Conservation (phyloP, 2,888 invertebrate species). For the Papilio demoleus region DNA sequence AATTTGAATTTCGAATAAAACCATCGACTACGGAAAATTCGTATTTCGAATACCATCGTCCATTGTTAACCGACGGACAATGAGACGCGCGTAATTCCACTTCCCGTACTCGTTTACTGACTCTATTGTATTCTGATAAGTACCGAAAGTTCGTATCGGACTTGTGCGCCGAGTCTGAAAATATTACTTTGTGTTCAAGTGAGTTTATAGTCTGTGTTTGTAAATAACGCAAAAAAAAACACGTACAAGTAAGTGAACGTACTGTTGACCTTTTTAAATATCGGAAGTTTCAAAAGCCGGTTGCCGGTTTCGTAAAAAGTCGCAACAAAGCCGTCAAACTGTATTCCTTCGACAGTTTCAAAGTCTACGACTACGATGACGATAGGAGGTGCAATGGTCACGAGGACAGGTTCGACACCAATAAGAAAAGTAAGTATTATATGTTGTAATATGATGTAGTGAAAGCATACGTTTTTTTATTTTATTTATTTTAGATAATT, state of each 20-base stretch:
- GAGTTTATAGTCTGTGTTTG: conserved; percentile 40
- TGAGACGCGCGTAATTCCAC: conserved; percentile 67
- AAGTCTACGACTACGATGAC: conserved; percentile 80
- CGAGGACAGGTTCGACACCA: conserved; percentile 73
- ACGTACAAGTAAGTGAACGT: conserved; percentile 25
- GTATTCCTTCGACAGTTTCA: conserved; percentile 82
- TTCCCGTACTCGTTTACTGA: conserved; percentile 60
- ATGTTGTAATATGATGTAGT: conserved; percentile 23
- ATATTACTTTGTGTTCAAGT: conserved; percentile 39
- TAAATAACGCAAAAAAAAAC: conserved; percentile 23
- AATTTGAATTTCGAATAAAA: conserved; percentile 51
- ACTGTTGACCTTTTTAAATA: conserved; percentile 40
- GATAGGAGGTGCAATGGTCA: conserved; percentile 72
- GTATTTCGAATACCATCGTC: conserved; percentile 45
- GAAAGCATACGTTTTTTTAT: not conserved
- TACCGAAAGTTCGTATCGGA: conserved; percentile 51
- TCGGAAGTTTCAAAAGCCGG: conserved; percentile 41
- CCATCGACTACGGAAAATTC: conserved; percentile 51
- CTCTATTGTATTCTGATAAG: conserved; percentile 63
- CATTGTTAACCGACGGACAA: conserved; percentile 68
- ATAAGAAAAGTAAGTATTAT: conserved; percentile 74
- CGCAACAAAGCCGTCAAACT: conserved; percentile 73
- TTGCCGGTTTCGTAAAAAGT: conserved; percentile 48
- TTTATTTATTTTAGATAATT: not conserved
- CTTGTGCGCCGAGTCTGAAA: conserved; percentile 34